Base-by-base conservation (phyloP, 2,888 invertebrate genomes). In the Troglohyphantes excavatus region DNA sequence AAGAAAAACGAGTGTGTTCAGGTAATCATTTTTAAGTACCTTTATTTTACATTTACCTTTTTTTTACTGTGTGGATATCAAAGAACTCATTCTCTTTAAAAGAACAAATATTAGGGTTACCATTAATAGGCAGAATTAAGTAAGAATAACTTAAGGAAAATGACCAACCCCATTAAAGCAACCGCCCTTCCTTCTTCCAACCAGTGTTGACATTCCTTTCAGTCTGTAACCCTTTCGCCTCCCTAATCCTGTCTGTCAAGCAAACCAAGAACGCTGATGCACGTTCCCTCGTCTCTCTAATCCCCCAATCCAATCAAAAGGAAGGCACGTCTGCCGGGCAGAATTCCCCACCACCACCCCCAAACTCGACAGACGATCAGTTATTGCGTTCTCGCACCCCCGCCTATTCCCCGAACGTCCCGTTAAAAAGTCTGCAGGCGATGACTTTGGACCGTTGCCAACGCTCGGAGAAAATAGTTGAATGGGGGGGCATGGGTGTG, bases 401-500 rank as follows among this genome's bases (percentile, higher is more conserved):
- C 5, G 5, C 33, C 33, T 33, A 13, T n/a, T 53, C n/a, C 53
- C 9, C 17, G 13, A n/a, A 53, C 13, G n/a, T 2, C n/a, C 53
- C 53, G 6, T 17, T n/a, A 1, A 39, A 53, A 53, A 53, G 53
- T n/a, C 53, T 53, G 53, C 53, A 53, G n/a, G n/a, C 53, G 53
- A 53, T n/a, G 53, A n/a, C n/a, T 53, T 53, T 53, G 53, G 53
- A 53, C 53, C n/a, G 53, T 53, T 53, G 53, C 53, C 53, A 53
- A 53, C n/a, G 53, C 5, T 53, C n/a, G n/a, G 5, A 53, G 53
- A 53, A 53, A n/a, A 17, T 53, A 53, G 53, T 53, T 53, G 13
- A 53, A n/a, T 53, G 1, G n/a, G 53, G 1, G n/a, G 53, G 17
- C 53, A 53, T 5, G 33, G 53, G n/a, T 53, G 53, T 17, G 9